Evolutionary conservation across 2,113 vertebrate species (phyloP), one percentile per base, ranked within the genome.

Genomic region (Setophaga petechia): DNA sequence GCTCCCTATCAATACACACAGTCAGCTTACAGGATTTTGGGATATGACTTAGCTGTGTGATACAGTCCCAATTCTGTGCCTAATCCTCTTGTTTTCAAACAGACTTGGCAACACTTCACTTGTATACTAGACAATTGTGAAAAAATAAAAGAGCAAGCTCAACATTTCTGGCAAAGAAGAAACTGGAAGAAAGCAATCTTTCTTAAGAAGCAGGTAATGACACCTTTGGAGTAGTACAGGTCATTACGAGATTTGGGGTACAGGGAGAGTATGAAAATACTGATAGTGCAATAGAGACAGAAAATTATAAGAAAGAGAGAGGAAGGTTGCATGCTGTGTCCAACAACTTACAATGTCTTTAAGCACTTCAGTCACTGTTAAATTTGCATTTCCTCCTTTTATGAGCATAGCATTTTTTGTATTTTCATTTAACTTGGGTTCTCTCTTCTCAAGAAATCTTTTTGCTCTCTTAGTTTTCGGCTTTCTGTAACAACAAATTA

Each of bases 401-500:
- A 99, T 99, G 4, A 99, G 98, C 99, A 99, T 99, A 33, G 98
- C 97, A 88, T 93, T 99, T 98, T 99, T 99, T 18, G 97, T 96
- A 83, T 99, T 98, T 96, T 99, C 99, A 9, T 84, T 98, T 91
- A 99, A 97, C 80, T 99, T 99, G 5, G 99, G 98, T 30, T 98
- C 98, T 95, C 98, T 97, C 97, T 97, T 98, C 84, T 99, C 98
- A 91, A 99, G 96, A 97, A 99, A 99, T 49, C 99, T 98, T 93
- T 99, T 99, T 20, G 99, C 98, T 62, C 99, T 98, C 97, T 98
- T 99, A 2, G 99, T 99, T 98, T 99, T 99, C 17, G 99, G 99
- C 80, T 99, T 99, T 87, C 99, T 99, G 96, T 62, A 74, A 49
- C 82, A 37, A 92, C 4, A 94, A 97, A 94, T 73, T 54, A 79